Evolutionary conservation across 2,888 invertebrate genomes (phyloP).

Genomic region (Miltochrista miniata): DNA sequence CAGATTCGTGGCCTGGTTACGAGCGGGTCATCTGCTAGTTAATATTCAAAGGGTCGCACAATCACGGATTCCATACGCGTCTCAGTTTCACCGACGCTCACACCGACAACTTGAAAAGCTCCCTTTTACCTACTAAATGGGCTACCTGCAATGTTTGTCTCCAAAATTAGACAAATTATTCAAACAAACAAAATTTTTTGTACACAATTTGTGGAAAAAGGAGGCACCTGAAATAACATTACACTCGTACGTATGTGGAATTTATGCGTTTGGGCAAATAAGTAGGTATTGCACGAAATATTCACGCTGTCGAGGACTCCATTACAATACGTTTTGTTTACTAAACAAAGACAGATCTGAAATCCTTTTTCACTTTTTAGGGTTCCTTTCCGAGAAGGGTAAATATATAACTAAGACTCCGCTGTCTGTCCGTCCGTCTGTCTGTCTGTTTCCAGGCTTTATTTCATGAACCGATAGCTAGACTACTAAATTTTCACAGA

Average conservation of each 20-base stretch:
- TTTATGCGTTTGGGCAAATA: constrained; percentile 39
- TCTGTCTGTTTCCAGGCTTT: no score
- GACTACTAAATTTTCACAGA: no score
- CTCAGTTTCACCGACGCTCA: constrained; percentile 51
- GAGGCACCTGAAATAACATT: constrained; percentile 36
- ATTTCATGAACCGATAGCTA: no score
- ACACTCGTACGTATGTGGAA: constrained; percentile 15
- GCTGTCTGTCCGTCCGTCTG: no score
- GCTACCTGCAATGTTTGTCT: constrained; percentile 45
- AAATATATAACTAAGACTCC: no score
- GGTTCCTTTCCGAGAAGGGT: no score
- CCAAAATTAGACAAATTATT: constrained; percentile 33
- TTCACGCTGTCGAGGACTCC: constrained; percentile 28
- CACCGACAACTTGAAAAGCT: constrained; percentile 51
- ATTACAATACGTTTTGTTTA: constrained; percentile 41
- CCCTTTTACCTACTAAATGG: constrained; percentile 57
- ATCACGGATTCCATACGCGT: constrained; percentile 75
- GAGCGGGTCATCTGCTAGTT: constrained; percentile 75
- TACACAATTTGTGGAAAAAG: constrained; percentile 2
- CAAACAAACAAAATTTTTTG: constrained; percentile 26
- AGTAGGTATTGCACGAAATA: constrained; percentile 35
- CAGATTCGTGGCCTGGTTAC: constrained; percentile 67
- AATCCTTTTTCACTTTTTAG: constrained; percentile 31
- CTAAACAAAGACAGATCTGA: constrained; percentile 40
- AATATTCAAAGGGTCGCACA: constrained; percentile 79